Percentiles rank a stretch among this genome's conserved stretches.
Conservation (phyloP, 53 echinoderm and acorn worm species). For the Holothuria leucospilota region DNA sequence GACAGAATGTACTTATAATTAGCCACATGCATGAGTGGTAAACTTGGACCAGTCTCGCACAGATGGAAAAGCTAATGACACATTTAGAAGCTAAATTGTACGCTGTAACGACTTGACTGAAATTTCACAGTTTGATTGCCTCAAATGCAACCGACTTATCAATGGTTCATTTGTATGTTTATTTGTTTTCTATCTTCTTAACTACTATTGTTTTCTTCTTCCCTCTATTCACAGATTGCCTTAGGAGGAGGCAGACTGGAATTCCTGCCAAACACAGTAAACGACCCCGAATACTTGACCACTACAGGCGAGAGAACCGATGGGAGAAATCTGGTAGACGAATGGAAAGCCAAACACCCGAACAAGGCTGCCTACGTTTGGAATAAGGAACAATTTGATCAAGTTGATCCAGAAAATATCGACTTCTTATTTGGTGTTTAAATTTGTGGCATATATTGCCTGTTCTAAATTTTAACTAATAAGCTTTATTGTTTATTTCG, state of each 20-base stretch:
- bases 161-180: no score
- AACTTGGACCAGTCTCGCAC: no score
- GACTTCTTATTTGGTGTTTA: constrained; percentile 68
- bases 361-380: constrained; percentile 53
- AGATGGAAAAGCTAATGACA: no score
- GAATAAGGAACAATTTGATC: constrained; percentile 61
- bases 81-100: no score
- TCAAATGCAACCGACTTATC: no score
- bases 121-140: no score
- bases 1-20: no score
- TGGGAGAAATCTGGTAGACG: constrained; percentile 48
- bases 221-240: constrained; percentile 59
- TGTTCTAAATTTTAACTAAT: not conserved
- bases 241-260: constrained; percentile 79
- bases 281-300: constrained; percentile 66
- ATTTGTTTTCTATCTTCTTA: no score
- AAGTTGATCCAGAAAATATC: constrained; percentile 35
- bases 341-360: constrained; percentile 47
- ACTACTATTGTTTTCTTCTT: no score
- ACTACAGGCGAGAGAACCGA: constrained; percentile 39
- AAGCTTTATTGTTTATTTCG: not conserved
- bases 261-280: constrained; percentile 41
- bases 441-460: not conserved
- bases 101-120: no score
- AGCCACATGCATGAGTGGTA: no score